Evolutionary conservation across 2,888 invertebrate genomes (phyloP), one percentile per base, ranked within the genome.

Genomic region (Aphidius colemani): DNA sequence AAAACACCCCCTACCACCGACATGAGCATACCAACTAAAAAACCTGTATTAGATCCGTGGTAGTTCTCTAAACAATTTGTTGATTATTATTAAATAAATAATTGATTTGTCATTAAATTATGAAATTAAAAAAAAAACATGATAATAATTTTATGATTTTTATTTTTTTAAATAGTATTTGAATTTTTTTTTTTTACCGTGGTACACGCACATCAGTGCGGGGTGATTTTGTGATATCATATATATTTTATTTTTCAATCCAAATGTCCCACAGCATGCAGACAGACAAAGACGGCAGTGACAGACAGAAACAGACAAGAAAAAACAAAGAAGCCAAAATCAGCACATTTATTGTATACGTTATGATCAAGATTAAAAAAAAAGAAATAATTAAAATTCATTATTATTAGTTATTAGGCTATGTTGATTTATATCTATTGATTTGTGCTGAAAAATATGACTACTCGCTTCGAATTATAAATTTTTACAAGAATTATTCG

Each of bases 1-100:
- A 96, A 96, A 89, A 96, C 96, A 90, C 95, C 95, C 91, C 95
- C 96, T 90, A 96, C 95, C 90, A 95, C 95, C 89, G 95, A 95
- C 91, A 96, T 95, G 89, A 96, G 94, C 88, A 94, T 93, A 89
- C 91, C 93, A 87, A 96, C 96, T 89, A 96, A 92, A 90, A 94
- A 94, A 87, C 94, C 93, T 88, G 95, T 95, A 90, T 95, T 95
- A 87, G 94, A 95, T 88, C 95, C 95, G 90, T 94, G 94, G 89
- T 94, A 93, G 90, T 94, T 94, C 90, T 93, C 94, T 94, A 90
- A 86, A 81, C 70, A 67, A 64, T 69, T 66, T 49, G 6, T 11
- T 11, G 40, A 7, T 39, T 39, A 44, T 58, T 59, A 18, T 40
- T 50, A 61, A 41, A 7, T 55, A 41, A 9, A 7, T 18, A 18